Conservation (phyloP, 2,113 vertebrate species). For the Dryoscopus gambensis region DNA sequence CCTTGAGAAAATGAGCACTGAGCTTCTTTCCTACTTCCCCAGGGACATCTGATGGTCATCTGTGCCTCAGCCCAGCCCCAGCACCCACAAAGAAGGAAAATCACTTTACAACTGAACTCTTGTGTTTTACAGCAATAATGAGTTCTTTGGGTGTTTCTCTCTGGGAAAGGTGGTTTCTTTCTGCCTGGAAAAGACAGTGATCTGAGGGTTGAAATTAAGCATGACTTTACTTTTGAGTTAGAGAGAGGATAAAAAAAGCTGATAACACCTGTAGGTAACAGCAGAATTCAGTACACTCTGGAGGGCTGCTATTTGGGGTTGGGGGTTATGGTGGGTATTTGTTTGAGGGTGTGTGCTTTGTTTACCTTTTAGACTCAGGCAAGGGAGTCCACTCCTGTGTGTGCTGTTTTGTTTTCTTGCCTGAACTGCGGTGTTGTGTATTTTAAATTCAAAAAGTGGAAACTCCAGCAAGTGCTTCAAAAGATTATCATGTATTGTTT, state of each 20-base stretch:
- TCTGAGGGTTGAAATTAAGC: not conserved
- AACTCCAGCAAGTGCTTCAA: not conserved
- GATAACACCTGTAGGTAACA: not conserved
- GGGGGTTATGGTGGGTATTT: not conserved
- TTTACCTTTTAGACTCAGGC: not conserved
- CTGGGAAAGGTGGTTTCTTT: not conserved
- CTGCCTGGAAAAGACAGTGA: not conserved
- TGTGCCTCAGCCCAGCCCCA: not conserved
- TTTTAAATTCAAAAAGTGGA: constrained; percentile 25
- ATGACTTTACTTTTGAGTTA: not conserved
- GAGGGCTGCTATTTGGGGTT: not conserved
- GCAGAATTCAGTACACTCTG: not conserved
- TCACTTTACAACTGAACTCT: not conserved
- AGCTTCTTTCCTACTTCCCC: not conserved
- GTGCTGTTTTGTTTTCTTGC: not conserved
- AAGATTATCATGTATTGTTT: not conserved
- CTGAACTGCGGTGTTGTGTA: not conserved
- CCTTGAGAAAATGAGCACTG: not conserved
- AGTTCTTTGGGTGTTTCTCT: not conserved
- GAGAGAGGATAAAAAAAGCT: not conserved
- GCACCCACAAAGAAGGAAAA: not conserved
- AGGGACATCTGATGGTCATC: not conserved
- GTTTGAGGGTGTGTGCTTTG: not conserved
- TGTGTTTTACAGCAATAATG: not conserved
- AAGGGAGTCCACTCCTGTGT: not conserved